phyloP scores from a whole-genome alignment of 2,113 vertebrate species.

The Alethe castanea region DNA sequence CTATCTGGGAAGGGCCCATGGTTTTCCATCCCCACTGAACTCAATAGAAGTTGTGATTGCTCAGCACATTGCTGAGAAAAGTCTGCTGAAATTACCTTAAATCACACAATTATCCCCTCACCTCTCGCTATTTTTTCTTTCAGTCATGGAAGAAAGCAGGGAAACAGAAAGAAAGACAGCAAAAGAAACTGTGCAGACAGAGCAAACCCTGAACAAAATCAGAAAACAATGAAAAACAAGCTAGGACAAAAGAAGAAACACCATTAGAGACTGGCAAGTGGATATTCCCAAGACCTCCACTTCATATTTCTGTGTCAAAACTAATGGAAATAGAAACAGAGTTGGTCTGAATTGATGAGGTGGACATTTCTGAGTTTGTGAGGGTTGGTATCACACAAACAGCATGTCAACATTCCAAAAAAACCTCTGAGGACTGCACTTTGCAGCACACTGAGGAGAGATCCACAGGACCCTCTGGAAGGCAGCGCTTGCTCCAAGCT shows the following conservation, averaged over 20 bases:
- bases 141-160: neutral
- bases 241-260: conserved; percentile 11
- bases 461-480: conserved; percentile 66
- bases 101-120: conserved; percentile 51
- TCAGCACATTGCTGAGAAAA: conserved; percentile 19
- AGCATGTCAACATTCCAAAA: conserved; percentile 4
- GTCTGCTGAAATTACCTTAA: conserved; percentile 50
- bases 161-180: conserved; percentile 41
- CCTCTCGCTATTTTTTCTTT: neutral
- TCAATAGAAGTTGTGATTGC: conserved; percentile 37
- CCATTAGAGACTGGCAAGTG: neutral
- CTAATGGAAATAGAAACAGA: conserved; percentile 68
- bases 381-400: neutral
- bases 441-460: conserved; percentile 65
- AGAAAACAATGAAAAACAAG: conserved; percentile 17
- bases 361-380: conserved; percentile 31
- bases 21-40: conserved; percentile 32
- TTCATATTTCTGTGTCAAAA: conserved; percentile 57
- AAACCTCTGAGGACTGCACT: conserved; percentile 21
- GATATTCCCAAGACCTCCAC: neutral
- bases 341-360: conserved; percentile 69
- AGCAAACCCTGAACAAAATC: conserved; percentile 31
- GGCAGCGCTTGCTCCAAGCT: conserved; percentile 72
- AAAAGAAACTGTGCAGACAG: conserved; percentile 27
- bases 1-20: conserved; percentile 17